A percentile compares a stretch with the other conserved stretches of the same genome.
Evolutionary conservation across 2,113 vertebrate genomes (phyloP).

Genomic region (Dolichotis patagonum): DNA sequence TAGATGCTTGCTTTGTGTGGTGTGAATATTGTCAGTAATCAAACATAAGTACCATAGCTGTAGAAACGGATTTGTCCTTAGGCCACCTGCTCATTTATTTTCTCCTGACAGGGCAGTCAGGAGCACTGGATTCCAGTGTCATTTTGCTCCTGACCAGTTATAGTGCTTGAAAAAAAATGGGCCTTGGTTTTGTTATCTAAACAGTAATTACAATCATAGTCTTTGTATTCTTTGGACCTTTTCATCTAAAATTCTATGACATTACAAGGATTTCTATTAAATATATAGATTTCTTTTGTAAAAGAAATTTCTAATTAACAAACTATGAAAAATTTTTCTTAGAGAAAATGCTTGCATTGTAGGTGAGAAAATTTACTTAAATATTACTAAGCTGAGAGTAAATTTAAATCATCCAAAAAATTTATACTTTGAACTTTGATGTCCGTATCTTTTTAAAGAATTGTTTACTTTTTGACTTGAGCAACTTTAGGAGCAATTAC

Average conservation of each 20-base stretch:
- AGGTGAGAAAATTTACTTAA: slow-evolving; percentile 19
- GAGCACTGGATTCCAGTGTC: not conserved
- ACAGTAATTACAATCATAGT: not conserved
- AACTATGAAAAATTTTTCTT: slow-evolving; percentile 19
- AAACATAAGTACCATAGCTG: not conserved
- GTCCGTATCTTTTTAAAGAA: not conserved
- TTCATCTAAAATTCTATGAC: not conserved
- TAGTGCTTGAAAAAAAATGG: not conserved
- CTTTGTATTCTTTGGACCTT: slow-evolving; percentile 7
- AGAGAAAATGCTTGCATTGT: not conserved
- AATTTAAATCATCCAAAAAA: not conserved
- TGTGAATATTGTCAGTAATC: slow-evolving; percentile 30
- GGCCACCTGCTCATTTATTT: not conserved
- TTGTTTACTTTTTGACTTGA: not conserved
- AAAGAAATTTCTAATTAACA: not conserved
- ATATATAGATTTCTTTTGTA: not conserved
- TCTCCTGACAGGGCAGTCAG: not conserved
- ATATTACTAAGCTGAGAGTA: slow-evolving; percentile 36
- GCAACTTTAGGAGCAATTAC: not conserved
- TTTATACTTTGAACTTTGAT: slow-evolving; percentile 2
- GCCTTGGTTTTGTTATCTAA: slow-evolving; percentile 11
- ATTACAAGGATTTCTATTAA: not conserved
- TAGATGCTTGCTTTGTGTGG: slow-evolving; percentile 48
- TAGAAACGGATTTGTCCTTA: not conserved
- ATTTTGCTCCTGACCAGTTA: not conserved